Percentiles rank a stretch among this genome's conserved stretches.
phyloP scores from a whole-genome alignment of 2,888 invertebrate genomes.

The Tethea ocularis region DNA sequence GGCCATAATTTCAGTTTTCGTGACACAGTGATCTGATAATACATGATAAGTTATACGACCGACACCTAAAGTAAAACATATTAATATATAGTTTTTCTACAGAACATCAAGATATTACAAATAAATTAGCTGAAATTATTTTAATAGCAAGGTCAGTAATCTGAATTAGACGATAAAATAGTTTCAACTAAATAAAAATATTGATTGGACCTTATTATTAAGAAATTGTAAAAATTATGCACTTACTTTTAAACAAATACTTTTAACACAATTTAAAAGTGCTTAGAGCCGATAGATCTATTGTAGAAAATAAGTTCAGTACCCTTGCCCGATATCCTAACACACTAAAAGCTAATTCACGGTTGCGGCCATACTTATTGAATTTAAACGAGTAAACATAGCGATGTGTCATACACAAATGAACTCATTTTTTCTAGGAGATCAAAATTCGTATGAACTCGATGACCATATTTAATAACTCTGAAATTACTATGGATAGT shows the following conservation, averaged over 20 bases:
- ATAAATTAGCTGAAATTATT: background rate
- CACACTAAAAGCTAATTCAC: background rate
- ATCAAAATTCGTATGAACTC: background rate
- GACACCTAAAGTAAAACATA: too few species aligned
- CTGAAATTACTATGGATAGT: background rate
- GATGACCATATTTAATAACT: too few species aligned
- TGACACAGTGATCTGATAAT: too few species aligned
- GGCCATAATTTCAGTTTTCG: too few species aligned
- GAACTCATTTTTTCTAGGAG: background rate
- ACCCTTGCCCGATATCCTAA: conserved; percentile 32
- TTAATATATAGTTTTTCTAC: too few species aligned
- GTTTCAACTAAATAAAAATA: too few species aligned
- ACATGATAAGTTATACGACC: too few species aligned
- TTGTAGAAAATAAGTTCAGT: conserved; percentile 14
- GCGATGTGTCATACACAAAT: background rate
- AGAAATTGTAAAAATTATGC: background rate
- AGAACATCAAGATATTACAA: background rate
- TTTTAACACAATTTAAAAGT: background rate
- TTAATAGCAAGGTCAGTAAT: background rate
- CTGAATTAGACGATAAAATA: background rate
- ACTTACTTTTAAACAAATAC: background rate
- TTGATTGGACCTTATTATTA: background rate
- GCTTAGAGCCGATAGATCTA: background rate
- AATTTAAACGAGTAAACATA: background rate
- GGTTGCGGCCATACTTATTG: background rate